phyloP scores from a whole-genome alignment of 2,888 invertebrate genomes.

The Melangyna quadrimaculata region DNA sequence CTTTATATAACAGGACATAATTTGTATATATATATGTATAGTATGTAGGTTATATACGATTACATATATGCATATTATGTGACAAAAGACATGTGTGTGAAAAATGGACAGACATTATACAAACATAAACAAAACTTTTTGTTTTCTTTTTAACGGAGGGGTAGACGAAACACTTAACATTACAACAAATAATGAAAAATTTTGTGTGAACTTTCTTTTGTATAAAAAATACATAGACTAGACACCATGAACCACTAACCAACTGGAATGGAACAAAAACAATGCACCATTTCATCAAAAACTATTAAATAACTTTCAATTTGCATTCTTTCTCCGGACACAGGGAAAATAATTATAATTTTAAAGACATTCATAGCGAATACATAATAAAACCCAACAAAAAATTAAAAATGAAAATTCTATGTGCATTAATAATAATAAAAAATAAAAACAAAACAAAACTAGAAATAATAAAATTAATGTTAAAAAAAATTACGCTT shows the following conservation, averaged over 20 bases:
- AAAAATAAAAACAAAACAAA: constrained; percentile 28
- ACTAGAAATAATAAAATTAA: constrained; percentile 55
- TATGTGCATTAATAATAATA: constrained; percentile 56
- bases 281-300: constrained; percentile 4
- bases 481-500: constrained; percentile 75
- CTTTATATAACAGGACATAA: constrained; percentile 54
- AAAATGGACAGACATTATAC: constrained; percentile 58
- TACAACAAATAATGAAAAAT: neutral
- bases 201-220: neutral
- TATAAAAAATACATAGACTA: neutral
- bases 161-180: constrained; percentile 49
- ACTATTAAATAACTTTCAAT: neutral
- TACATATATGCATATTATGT: constrained; percentile 45
- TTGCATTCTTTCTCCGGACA: constrained; percentile 19
- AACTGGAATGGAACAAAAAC: neutral
- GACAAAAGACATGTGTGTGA: constrained; percentile 55
- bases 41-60: constrained; percentile 12
- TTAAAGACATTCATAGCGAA: constrained; percentile 4
- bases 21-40: constrained; percentile 43
- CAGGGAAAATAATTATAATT: neutral
- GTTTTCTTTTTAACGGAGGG: constrained; percentile 32
- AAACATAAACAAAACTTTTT: constrained; percentile 53
- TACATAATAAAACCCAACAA: constrained; percentile 16
- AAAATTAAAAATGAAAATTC: constrained; percentile 40
- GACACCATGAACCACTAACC: neutral